Evolutionary conservation across 2,797 vertebrate genomes (phyloP).

Genomic region (Oceanodroma leucorhoa): DNA sequence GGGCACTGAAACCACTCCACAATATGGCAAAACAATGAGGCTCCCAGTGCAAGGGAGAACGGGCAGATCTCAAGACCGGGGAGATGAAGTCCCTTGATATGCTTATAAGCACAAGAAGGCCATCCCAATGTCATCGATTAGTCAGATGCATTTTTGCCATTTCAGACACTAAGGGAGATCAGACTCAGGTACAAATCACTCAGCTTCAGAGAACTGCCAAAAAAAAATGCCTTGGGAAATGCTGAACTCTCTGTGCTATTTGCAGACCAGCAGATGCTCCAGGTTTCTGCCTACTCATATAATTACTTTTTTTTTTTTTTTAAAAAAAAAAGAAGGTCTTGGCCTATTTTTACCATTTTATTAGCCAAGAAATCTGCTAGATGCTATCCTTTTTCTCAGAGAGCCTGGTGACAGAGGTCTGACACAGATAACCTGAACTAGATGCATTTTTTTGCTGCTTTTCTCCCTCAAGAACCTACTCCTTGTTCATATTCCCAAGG

Average conservation of each 20-base stretch:
- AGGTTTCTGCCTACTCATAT: neutral
- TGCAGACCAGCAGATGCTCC: neutral
- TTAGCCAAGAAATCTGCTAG: neutral
- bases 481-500: neutral
- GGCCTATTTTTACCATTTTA: neutral
- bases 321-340: neutral
- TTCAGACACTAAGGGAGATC: neutral
- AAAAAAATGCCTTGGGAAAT: neutral
- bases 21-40: neutral
- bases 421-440: neutral
- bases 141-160: neutral
- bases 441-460: neutral
- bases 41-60: neutral
- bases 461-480: neutral
- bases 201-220: constrained; percentile 4
- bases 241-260: neutral
- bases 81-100: neutral
- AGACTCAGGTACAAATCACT: constrained; percentile 16
- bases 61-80: neutral
- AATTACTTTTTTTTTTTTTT: neutral
- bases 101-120: neutral
- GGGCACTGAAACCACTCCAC: neutral
- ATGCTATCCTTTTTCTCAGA: neutral
- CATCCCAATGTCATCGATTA: neutral
- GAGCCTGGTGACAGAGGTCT: neutral